phyloP scores from a whole-genome alignment of 2,888 invertebrate genomes.

The Plebejus anna region DNA sequence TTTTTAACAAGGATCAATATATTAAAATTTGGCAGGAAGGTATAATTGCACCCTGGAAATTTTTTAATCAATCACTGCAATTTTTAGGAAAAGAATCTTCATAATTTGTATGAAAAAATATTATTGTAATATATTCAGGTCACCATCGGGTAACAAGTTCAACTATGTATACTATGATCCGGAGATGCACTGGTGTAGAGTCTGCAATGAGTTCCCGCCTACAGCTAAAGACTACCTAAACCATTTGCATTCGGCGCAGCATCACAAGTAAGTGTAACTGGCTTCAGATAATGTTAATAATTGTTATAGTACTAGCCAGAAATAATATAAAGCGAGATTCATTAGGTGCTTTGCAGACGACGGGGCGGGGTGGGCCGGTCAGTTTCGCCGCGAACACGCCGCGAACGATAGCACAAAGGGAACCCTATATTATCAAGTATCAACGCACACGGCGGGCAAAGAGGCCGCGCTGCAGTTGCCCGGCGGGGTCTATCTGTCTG shows the following conservation, averaged over 20 bases:
- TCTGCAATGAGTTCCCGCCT: constrained; percentile 91
- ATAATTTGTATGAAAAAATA: not conserved
- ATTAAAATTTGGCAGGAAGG: too few relatives aligned
- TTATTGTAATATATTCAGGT: constrained; percentile 47
- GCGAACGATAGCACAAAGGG: too few relatives aligned
- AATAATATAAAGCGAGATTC: not conserved
- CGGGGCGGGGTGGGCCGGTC: too few relatives aligned
- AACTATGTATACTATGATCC: constrained; percentile 94
- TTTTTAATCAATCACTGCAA: too few relatives aligned
- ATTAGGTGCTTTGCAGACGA: not conserved
- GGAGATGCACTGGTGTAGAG: constrained; percentile 94
- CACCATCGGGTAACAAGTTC: constrained; percentile 72
- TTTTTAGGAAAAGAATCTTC: not conserved
- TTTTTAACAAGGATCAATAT: too few relatives aligned
- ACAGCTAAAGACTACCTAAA: constrained; percentile 92
- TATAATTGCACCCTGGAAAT: too few relatives aligned
- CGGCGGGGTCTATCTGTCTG: too few relatives aligned
- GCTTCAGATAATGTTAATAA: not conserved
- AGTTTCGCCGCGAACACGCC: too few relatives aligned
- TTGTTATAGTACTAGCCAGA: too few relatives aligned
- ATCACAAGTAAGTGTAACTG: constrained; percentile 78
- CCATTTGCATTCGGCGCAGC: constrained; percentile 89
- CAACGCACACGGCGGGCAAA: too few relatives aligned
- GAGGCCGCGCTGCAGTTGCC: too few relatives aligned
- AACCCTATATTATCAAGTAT: too few relatives aligned